phyloP scores from a whole-genome alignment of 2,113 vertebrate species.

The Cairina moschata region DNA sequence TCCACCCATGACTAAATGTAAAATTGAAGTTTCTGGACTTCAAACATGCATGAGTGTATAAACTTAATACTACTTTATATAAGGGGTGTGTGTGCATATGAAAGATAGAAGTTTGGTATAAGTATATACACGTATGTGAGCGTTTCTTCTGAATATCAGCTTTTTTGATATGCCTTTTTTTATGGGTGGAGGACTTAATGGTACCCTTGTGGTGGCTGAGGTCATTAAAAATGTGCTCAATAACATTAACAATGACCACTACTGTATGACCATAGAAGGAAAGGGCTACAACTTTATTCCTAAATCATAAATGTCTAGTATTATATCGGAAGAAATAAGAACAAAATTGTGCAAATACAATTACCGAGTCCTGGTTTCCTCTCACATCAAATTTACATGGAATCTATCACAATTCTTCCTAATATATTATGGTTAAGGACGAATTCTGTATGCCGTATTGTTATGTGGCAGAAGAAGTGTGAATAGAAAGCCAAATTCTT shows the following conservation, averaged over 20 bases:
- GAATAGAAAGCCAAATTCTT: not conserved
- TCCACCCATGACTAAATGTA: not conserved
- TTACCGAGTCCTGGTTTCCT: not conserved
- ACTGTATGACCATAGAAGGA: not conserved
- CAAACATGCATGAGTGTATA: not conserved
- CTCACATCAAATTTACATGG: not conserved
- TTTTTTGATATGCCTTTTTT: not conserved
- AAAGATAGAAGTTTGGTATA: not conserved
- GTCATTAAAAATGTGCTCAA: not conserved
- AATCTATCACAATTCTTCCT: not conserved
- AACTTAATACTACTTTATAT: not conserved
- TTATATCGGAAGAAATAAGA: not conserved
- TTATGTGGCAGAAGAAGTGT: not conserved
- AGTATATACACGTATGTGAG: not conserved
- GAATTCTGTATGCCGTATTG: not conserved
- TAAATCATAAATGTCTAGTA: not conserved
- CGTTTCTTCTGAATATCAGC: not conserved
- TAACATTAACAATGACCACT: not conserved
- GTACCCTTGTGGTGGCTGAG: not conserved
- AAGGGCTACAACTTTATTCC: not conserved
- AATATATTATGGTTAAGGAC: not conserved
- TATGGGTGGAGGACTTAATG: not conserved
- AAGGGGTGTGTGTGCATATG: too few relatives aligned
- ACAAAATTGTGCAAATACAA: not conserved
- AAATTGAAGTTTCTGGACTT: not conserved